Percentiles rank a stretch among this genome's conserved stretches.
Conservation (phyloP, 2,113 vertebrate genomes). For the Corydoras sp. region DNA sequence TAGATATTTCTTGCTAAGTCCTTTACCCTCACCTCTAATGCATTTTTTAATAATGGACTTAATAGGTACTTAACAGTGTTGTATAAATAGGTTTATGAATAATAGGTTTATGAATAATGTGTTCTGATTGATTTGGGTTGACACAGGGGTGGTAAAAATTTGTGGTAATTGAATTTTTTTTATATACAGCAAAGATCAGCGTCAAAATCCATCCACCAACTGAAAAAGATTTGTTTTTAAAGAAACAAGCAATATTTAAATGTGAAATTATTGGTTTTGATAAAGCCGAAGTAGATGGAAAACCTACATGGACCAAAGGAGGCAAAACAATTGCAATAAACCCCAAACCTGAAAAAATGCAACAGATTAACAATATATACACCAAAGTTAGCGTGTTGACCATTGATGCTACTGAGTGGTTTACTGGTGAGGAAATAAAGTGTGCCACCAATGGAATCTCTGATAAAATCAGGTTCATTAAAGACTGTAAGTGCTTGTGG, state of each 20-base stretch:
- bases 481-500: neutral
- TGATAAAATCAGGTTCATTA: neutral
- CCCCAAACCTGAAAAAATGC: neutral
- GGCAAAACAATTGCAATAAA: no score
- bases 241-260: neutral
- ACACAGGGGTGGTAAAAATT: no score
- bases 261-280: slow-evolving; percentile 16
- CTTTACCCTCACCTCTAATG: no score
- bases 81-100: no score
- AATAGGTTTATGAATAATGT: no score
- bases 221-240: neutral
- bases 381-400: neutral
- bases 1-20: no score
- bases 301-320: neutral
- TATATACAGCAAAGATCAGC: neutral
- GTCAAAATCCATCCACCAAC: slow-evolving; percentile 12
- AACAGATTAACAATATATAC: neutral
- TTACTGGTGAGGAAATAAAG: neutral
- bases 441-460: neutral
- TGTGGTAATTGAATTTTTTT: neutral
- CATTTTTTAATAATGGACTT: no score
- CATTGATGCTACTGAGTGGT: neutral
- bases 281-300: neutral
- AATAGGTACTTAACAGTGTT: no score
- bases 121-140: no score